Evolutionary conservation across 2,113 vertebrate species (phyloP), one percentile per base, ranked within the genome.

Genomic region (Triplophysa dalaica): DNA sequence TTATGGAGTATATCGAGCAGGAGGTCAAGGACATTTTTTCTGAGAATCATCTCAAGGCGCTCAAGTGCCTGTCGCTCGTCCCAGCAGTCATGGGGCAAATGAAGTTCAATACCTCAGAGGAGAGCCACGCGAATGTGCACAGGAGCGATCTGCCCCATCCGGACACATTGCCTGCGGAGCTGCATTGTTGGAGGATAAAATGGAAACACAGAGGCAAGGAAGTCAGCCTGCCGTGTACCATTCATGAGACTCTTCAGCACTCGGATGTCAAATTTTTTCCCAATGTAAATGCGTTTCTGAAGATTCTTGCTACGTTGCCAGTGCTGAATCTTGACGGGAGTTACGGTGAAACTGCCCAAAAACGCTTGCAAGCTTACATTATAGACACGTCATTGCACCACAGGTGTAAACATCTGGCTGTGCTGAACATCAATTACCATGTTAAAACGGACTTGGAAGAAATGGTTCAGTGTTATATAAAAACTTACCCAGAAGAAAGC

Each of bases 121-220:
- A 98, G 29, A 93, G 94, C 69, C 93, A 93, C 0, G 86, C 96
- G 2, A 93, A 97, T 70, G 87, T 94, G 60, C 97, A 95, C 80
- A 94, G 92, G 75, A 92, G 93, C 1, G 94, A 97, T 87, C 91
- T 99, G 33, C 95, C 95, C 11, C 97, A 97, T 17, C 93, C 95
- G 0, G 95, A 94, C 54, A 96, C 94, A 0, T 93, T 98, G 21
- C 93, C 95, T 0, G 95, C 95, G 0, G 96, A 98, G 86, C 93
- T 98, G 69, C 95, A 98, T 50, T 99, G 97, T 81, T 99, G 97
- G 97, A 94, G 94, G 81, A 97, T 99, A 63, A 98, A 99, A 79
- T 99, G 96, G 96, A 97, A 96, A 78, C 97, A 98, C 89, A 90
- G 94, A 78, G 93, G 93, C 3, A 96, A 96, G 89, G 95, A 95